A percentile compares a stretch with the other conserved stretches of the same genome.
Evolutionary conservation across 2,113 vertebrate genomes (phyloP).

Genomic region (Rissa tridactyla): DNA sequence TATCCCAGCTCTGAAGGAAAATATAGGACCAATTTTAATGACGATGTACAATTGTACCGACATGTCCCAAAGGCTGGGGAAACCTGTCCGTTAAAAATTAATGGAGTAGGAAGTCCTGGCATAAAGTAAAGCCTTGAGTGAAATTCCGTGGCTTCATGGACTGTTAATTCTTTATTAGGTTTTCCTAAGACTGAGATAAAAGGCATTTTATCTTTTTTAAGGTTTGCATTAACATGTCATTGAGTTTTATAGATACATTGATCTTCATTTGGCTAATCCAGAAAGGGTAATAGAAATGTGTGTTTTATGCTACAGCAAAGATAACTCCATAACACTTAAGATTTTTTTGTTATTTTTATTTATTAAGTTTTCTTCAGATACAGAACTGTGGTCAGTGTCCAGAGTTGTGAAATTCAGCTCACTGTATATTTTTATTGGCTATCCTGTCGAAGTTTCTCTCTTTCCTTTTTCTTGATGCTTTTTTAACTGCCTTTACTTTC

Average conservation of each 20-base stretch:
- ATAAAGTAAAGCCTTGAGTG: slow-evolving; percentile 72
- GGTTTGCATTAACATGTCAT: slow-evolving; percentile 69
- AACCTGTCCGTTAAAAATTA: slow-evolving; percentile 70
- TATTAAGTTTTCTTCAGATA: neutral
- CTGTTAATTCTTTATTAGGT: slow-evolving; percentile 81
- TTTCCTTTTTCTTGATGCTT: neutral
- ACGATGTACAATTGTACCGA: neutral
- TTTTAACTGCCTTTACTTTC: neutral
- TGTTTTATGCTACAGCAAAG: slow-evolving; percentile 31
- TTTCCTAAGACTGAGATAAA: slow-evolving; percentile 76
- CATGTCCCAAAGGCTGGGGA: slow-evolving; percentile 34
- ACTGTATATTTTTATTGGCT: neutral
- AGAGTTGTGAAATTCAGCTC: neutral
- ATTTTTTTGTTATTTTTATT: slow-evolving; percentile 16
- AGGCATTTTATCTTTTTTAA: slow-evolving; percentile 76
- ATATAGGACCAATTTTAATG: neutral
- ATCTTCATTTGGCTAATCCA: slow-evolving; percentile 72
- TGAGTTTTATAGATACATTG: slow-evolving; percentile 70
- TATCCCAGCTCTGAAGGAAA: neutral
- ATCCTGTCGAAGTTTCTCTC: neutral
- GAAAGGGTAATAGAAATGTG: slow-evolving; percentile 59
- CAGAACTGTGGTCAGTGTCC: neutral
- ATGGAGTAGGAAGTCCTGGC: slow-evolving; percentile 69
- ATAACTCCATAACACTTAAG: slow-evolving; percentile 16
- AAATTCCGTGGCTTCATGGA: slow-evolving; percentile 66